A percentile compares a stretch with the other conserved stretches of the same genome.
These are phyloP conservation scores for Strigamia maritima DNA, from an alignment of 2,888 invertebrate species.

Conservation along the genomic window DNA sequence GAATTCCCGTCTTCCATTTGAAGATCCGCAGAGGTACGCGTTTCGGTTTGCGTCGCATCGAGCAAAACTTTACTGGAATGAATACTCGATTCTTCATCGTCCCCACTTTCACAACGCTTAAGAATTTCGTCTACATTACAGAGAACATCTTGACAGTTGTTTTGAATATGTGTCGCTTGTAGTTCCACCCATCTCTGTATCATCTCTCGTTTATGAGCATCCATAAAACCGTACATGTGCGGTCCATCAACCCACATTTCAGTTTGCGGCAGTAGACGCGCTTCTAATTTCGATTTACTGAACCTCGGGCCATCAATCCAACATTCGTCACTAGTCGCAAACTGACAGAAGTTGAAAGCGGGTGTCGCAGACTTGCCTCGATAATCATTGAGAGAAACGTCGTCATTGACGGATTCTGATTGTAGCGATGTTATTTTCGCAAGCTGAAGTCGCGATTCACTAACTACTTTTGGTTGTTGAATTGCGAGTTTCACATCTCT, in stretches of 20 bases:
- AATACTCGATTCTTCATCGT: slow-evolving; percentile 43
- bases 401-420: neutral
- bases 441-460: neutral
- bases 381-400: neutral
- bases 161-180: slow-evolving; percentile 55
- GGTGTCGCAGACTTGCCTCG: neutral
- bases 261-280: slow-evolving; percentile 66
- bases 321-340: slow-evolving; percentile 71
- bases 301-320: slow-evolving; percentile 96
- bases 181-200: slow-evolving; percentile 90
- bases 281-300: slow-evolving; percentile 46
- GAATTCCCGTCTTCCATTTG: slow-evolving; percentile 43
- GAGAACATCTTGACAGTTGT: neutral
- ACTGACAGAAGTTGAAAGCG: slow-evolving; percentile 20
- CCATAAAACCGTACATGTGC: slow-evolving; percentile 83
- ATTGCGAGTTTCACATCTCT: neutral
- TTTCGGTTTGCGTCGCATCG: neutral
- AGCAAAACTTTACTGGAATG: slow-evolving; percentile 1
- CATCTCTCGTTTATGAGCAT: slow-evolving; percentile 87
- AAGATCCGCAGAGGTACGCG: slow-evolving; percentile 41
- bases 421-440: neutral
- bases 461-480: neutral
- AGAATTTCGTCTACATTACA: slow-evolving; percentile 53
- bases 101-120: slow-evolving; percentile 39
- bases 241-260: slow-evolving; percentile 98